phyloP scores from a whole-genome alignment of 2,113 vertebrate genomes.

The Trematocara marginatum region DNA sequence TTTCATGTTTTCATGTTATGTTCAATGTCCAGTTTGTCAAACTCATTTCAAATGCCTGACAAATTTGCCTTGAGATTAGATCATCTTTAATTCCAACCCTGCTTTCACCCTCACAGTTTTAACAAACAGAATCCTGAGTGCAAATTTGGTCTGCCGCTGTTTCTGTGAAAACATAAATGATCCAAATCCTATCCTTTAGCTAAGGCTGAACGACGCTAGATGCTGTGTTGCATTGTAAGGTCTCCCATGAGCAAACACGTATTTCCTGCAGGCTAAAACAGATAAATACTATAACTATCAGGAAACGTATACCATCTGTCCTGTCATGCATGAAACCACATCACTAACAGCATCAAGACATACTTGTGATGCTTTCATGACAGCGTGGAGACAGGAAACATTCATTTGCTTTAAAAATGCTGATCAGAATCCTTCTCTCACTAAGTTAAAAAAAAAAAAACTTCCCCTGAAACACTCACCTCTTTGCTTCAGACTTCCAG shows the following conservation, averaged over 20 bases:
- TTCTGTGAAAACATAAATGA: slow-evolving; percentile 23
- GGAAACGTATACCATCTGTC: slow-evolving; percentile 62
- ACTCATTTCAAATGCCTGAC: background rate
- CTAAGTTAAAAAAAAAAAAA: background rate
- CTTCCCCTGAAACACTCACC: background rate
- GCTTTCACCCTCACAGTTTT: background rate
- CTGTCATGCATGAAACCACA: background rate
- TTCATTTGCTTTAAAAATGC: background rate
- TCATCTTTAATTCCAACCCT: background rate
- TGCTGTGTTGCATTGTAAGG: background rate
- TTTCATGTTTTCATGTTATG: background rate
- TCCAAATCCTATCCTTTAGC: background rate
- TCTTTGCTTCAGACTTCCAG: background rate
- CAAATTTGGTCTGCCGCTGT: background rate
- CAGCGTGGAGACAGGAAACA: background rate
- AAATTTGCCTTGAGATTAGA: background rate
- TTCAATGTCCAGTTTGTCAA: background rate
- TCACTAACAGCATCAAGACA: background rate
- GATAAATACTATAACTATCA: slow-evolving; percentile 21
- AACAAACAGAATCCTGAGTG: background rate
- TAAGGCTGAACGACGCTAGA: background rate
- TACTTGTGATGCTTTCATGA: background rate
- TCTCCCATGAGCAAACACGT: slow-evolving; percentile 44
- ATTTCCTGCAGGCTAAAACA: slow-evolving; percentile 28
- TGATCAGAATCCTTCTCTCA: background rate